phyloP scores from a whole-genome alignment of 92 coral and sea anemone genomes.

The Metridium senile region DNA sequence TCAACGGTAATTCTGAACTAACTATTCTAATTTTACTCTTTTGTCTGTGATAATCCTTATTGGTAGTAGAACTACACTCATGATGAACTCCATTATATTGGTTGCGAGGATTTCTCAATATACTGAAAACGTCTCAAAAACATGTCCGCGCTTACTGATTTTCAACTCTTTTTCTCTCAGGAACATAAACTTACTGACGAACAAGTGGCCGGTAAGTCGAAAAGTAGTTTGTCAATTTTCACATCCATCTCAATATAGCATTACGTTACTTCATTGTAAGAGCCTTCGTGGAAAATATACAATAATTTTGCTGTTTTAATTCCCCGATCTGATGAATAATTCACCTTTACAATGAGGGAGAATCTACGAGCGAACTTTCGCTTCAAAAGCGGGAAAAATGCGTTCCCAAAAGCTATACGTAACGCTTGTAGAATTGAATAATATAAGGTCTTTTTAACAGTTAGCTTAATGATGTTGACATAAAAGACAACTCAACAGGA shows the following conservation, averaged over 20 bases:
- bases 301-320: too few relatives aligned
- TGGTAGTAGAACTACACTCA: not conserved
- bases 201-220: constrained; percentile 63
- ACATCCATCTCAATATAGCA: not conserved
- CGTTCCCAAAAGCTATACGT: too few relatives aligned
- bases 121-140: too few relatives aligned
- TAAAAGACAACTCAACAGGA: not conserved
- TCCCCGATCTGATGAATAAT: too few relatives aligned
- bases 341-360: too few relatives aligned
- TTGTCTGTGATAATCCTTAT: not conserved
- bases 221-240: constrained; percentile 1
- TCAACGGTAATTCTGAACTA: constrained; percentile 2
- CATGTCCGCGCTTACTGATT: constrained; percentile 6
- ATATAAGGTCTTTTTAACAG: too few relatives aligned
- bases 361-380: too few relatives aligned
- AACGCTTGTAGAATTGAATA: too few relatives aligned
- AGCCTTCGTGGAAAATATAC: too few relatives aligned
- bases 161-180: constrained; percentile 23
- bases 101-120: constrained; percentile 17
- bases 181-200: constrained; percentile 57
- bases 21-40: not conserved
- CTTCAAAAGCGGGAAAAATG: too few relatives aligned
- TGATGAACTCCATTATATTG: not conserved
- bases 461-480: constrained; percentile 2
- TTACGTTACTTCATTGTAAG: not conserved